Evolutionary conservation across 2,797 vertebrate genomes (phyloP).

Genomic region (Melanotaenia maccullochi): DNA sequence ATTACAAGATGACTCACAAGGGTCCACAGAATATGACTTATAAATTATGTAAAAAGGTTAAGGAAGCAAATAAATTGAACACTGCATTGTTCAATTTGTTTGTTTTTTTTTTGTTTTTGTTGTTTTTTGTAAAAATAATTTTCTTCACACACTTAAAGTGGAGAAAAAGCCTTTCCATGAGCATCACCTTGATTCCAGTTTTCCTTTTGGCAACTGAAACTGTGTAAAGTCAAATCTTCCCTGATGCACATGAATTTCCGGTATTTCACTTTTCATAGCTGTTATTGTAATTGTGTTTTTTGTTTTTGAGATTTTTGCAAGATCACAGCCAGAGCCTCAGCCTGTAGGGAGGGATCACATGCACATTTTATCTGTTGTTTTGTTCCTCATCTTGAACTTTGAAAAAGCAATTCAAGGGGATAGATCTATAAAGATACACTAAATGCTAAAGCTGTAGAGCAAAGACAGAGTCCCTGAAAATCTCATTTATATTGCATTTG

Average conservation of each 20-base stretch:
- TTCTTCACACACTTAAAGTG: neutral
- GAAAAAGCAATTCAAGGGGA: slow-evolving; percentile 71
- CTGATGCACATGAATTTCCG: slow-evolving; percentile 53
- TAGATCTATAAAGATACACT: slow-evolving; percentile 72
- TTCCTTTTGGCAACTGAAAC: slow-evolving; percentile 31
- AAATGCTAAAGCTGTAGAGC: slow-evolving; percentile 61
- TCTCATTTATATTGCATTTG: slow-evolving; percentile 80
- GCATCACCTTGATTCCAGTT: slow-evolving; percentile 29
- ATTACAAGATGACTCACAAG: neutral
- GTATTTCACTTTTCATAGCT: slow-evolving; percentile 59
- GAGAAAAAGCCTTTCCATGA: neutral
- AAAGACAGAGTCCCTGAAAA: slow-evolving; percentile 67
- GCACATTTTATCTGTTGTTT: slow-evolving; percentile 64
- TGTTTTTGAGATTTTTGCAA: slow-evolving; percentile 46
- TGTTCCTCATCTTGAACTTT: slow-evolving; percentile 67
- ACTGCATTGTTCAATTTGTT: neutral
- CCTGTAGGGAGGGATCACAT: slow-evolving; percentile 73
- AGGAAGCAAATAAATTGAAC: neutral
- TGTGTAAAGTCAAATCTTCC: slow-evolving; percentile 52
- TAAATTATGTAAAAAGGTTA: neutral
- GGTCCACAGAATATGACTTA: neutral
- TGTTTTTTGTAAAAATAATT: neutral
- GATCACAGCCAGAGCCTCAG: slow-evolving; percentile 50
- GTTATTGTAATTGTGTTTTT: slow-evolving; percentile 59
- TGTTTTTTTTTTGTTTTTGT: neutral